These are phyloP conservation scores for Nanger granti DNA, from an alignment of 2,113 vertebrate species.

Conservation along the genomic window DNA sequence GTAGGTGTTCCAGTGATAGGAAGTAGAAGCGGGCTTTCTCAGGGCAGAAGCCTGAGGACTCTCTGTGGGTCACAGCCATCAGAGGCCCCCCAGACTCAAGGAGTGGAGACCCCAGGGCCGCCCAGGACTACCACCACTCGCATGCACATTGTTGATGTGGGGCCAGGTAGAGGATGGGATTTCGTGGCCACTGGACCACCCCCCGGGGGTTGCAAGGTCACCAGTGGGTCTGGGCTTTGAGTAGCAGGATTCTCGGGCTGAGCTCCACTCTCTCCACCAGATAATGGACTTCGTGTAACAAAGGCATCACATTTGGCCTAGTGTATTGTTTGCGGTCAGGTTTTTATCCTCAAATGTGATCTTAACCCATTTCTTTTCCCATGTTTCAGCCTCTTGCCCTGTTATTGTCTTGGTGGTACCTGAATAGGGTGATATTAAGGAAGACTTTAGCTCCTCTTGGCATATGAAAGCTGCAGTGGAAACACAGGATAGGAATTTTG, in stretches of 20 bases:
- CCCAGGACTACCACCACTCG: accelerated
- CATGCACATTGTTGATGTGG: accelerated
- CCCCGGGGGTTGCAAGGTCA: accelerated
- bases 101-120: accelerated
- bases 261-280: not conserved
- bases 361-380: not conserved
- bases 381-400: not conserved
- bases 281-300: not conserved
- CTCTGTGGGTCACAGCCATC: not conserved
- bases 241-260: not conserved
- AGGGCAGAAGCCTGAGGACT: not conserved
- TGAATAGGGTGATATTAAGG: not conserved
- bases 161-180: not conserved
- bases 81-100: not conserved
- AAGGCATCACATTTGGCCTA: not conserved
- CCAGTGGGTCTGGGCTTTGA: not conserved
- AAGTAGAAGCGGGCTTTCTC: not conserved
- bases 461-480: not conserved
- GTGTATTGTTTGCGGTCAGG: not conserved
- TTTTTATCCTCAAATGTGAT: not conserved
- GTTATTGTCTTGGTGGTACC: constrained; percentile 4
- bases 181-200: not conserved
- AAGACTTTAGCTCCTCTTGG: not conserved
- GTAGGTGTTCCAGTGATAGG: not conserved
- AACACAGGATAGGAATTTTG: not conserved